Conservation (phyloP, 2,113 vertebrate genomes). For the Stomatorhinus ivindoensis region DNA sequence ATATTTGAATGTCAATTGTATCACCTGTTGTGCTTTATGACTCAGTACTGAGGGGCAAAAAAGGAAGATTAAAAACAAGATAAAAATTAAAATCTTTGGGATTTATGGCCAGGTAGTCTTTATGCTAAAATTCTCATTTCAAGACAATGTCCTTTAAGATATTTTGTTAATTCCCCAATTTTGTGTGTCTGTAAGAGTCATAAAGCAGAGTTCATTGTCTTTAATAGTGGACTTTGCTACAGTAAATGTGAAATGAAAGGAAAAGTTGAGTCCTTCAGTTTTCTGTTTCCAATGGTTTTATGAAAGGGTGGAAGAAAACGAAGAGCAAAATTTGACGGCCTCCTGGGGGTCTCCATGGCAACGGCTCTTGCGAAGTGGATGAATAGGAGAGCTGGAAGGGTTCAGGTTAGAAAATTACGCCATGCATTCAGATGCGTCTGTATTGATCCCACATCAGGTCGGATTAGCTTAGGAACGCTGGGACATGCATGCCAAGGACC, state of each 20-base stretch:
- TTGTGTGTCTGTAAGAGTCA: neutral
- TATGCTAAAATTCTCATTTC: neutral
- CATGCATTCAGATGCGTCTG: slow-evolving; percentile 34
- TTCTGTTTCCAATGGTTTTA: slow-evolving; percentile 41
- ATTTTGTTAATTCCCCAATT: neutral
- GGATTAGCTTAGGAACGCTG: slow-evolving; percentile 35
- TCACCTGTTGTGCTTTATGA: neutral
- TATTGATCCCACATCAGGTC: slow-evolving; percentile 49
- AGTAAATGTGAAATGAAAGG: neutral
- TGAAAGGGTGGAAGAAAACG: slow-evolving; percentile 29
- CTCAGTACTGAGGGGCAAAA: neutral
- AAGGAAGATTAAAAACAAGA: neutral
- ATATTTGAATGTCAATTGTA: neutral
- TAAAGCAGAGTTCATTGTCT: neutral
- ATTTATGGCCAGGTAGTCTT: neutral
- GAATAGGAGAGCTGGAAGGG: slow-evolving; percentile 43
- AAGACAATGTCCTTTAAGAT: neutral
- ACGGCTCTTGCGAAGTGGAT: slow-evolving; percentile 39
- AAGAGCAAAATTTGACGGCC: neutral
- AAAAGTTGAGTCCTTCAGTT: slow-evolving; percentile 7
- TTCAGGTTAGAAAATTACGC: slow-evolving; percentile 48
- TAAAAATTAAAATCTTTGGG: neutral
- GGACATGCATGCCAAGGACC: neutral
- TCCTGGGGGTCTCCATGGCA: slow-evolving; percentile 45
- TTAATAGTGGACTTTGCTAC: neutral